Base-by-base conservation (phyloP, 2,888 invertebrate species). In the Drosophila percnosoma region DNA sequence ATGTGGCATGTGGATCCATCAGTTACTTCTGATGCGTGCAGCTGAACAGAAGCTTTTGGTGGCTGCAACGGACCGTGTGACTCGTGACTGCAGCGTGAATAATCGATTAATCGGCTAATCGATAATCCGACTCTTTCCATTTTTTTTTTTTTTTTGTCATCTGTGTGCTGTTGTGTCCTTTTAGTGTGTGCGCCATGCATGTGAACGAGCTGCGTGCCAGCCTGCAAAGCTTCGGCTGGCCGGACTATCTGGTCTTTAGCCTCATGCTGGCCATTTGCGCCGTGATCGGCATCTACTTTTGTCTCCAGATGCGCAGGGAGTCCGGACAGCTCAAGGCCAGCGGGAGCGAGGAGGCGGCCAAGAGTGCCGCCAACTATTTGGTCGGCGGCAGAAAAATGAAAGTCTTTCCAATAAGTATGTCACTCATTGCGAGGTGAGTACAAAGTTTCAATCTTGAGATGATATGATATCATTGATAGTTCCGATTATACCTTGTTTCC, bases 201-300 rank as follows among this genome's bases (percentile, higher is more conserved):
- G 92, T 93, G 54, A 90, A 92, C 40, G 93, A 93, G 80, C 89
- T 93, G 63, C 91, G 92, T 60, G 80, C 88, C 52, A 91, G 94
- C 57, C 93, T 96, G 93, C 95, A 95, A 87, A 94, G 94, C 79
- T 96, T 96, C 87, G 95, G 95, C 18, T 95, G 95, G 94, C 94
- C 94, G 59, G 98, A 98, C 92, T 98, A 98, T 93, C 90, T 95
- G 2, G 96, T 97, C 78, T 97, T 97, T 92, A 94, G 95, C 66
- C 89, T 95, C 1, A 97, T 97, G 97, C 93, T 98, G 82, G 93
- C 95, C 18, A 94, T 96, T 42, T 97, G 97, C 92, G 95, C 97
- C 1, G 93, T 94, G 15, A 96, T 98, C 53, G 98, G 98, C 0
- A 92, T 97, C n/a, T 97, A 96, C 91, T 97, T 96, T 93, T 97